Evolutionary conservation across 2,113 vertebrate genomes (phyloP), one percentile per base, ranked within the genome.

Genomic region (Haplochromis vanheusdeni): DNA sequence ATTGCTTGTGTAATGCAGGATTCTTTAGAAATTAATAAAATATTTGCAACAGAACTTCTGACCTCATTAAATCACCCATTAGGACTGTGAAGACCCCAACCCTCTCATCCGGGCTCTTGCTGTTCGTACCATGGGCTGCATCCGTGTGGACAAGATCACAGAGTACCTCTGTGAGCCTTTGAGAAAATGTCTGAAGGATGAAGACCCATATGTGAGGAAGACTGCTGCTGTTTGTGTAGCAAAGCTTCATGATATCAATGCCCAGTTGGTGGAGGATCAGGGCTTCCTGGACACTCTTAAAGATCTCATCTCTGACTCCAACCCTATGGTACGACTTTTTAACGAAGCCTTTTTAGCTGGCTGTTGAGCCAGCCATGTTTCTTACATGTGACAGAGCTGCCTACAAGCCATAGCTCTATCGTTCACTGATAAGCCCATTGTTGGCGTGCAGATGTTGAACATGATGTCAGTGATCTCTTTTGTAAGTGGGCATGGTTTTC

Each of bases 11-110:
- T 79, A 51, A 68, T 70, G 6, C n/a, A 4, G 6, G 28, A 7
- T 37, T 16, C 45, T 45, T 19, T 17, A 40, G 4, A 51, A 81
- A 52, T 33, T 10, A 55, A 83, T 58, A 3, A 17, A 16, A 73
- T 60, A 21, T 10, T 56, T 75, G 23, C 19, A 8, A 60, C 7
- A 16, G 79, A 77, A 45, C 2, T 1, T 42, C 5, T 65, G 11
- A 79, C 9, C 12, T 62, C 21, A 86, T 16, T 84, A 23, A 37
- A 77, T 31, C 65, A 23, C 7, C 6, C 65, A 19, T 55, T 85
- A 99, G 99, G 98, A 99, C 94, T 99, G 98, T 14, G 98, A 99
- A 94, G 99, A 99, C 90, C 97, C 98, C 0, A 99, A 99, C 93
- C 99, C 99, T 1, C 96, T 99, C 82, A 99, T 99, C 93, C 97